Base-by-base conservation (phyloP, 1,140 invertebrate species). In the Caenorhabditis latens region DNA sequence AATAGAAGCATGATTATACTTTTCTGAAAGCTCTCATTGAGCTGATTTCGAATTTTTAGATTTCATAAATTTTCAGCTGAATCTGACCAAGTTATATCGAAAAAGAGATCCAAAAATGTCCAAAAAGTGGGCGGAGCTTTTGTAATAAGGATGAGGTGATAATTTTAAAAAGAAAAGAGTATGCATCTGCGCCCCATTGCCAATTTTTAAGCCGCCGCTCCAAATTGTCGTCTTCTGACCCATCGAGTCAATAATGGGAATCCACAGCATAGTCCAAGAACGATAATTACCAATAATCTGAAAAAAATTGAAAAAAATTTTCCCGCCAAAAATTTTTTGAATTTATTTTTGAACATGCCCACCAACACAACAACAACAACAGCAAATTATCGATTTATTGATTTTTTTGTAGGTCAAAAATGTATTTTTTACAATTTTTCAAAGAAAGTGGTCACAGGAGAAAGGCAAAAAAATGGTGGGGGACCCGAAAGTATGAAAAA, bases 191-290 rank as follows among this genome's bases (percentile, higher is more conserved):
- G 40, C 40, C 63, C 40, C 14, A 9, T 42, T 1, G 14, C 5
- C 11, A 24, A 24, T 11, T 8, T 0, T 40, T 55, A 83, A 21
- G 83, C 53, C 7, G 83, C 55, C 16, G 53, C 53, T 43, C 83
- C 58, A 42, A 61, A 84, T 58, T 58, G 83, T 21, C 58, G 21
- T 43, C 83, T 32, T n/a, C 83, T 11, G 19, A 63, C 16, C 32
- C 40, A 63, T 43, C 40, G 53, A 6, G 83, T 84, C 8, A 61
- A 42, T 42, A 63, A 21, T 5, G 53, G 83, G 43, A 84, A 63
- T 84, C 55, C 53, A 13, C 58, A 63, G 43, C 55, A 58, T 19
- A 84, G 42, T 40, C 21, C 40, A 11, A 63, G 9, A 11, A 7
- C 21, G 19, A 84, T 65, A 13, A 65, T 16, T 13, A 67, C 6